phyloP scores from a whole-genome alignment of 2,888 invertebrate genomes.

The Glaucopsyche alexis region DNA sequence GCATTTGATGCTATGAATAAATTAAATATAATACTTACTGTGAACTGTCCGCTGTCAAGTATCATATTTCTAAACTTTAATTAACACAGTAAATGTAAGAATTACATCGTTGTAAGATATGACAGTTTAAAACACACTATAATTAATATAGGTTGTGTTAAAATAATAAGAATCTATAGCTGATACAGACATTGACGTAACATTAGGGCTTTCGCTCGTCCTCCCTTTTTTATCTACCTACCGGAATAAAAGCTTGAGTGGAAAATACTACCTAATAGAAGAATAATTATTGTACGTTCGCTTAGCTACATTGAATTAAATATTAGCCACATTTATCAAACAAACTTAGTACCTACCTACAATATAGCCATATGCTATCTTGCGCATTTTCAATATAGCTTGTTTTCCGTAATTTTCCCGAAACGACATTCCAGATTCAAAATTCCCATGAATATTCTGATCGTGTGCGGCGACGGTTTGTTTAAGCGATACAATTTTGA shows the following conservation, averaged over 20 bases:
- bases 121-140: neutral
- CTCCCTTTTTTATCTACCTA: too few species aligned
- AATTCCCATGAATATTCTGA: slow-evolving; percentile 41
- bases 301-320: too few species aligned
- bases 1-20: neutral
- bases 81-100: neutral
- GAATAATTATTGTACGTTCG: too few species aligned
- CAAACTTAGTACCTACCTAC: too few species aligned
- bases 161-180: neutral
- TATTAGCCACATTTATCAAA: too few species aligned
- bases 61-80: neutral
- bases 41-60: neutral
- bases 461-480: slow-evolving; percentile 38
- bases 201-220: too few species aligned
- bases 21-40: neutral
- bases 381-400: neutral
- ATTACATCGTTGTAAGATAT: neutral
- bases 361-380: neutral
- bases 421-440: slow-evolving; percentile 29
- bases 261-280: too few species aligned
- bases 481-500: slow-evolving; percentile 36
- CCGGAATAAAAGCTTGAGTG: too few species aligned
- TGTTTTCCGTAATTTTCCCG: slow-evolving; percentile 16
- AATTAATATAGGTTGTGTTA: neutral
- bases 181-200: neutral